Conservation (phyloP, 1,140 invertebrate species). For the Ooceraea biroi region DNA sequence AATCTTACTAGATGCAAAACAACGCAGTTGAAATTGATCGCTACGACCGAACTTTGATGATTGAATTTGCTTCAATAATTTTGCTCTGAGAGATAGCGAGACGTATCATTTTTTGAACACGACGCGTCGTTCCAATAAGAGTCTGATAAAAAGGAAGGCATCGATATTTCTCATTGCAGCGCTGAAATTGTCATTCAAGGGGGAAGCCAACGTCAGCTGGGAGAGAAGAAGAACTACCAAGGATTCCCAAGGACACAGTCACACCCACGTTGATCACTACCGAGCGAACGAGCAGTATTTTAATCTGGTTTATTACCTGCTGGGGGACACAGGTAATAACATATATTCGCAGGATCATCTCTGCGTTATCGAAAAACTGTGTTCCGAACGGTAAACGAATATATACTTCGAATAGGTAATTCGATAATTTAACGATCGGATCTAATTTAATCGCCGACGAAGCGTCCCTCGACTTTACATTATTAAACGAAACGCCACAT, state of each 20-base stretch:
- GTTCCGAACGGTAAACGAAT: too few relatives aligned
- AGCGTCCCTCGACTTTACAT: too few relatives aligned
- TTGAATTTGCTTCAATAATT: too few relatives aligned
- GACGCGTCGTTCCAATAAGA: background rate
- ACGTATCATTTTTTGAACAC: background rate
- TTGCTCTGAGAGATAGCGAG: too few relatives aligned
- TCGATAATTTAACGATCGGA: too few relatives aligned
- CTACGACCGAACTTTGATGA: too few relatives aligned
- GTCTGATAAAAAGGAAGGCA: background rate
- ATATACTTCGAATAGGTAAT: too few relatives aligned
- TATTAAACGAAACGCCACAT: background rate
- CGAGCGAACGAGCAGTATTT: slow-evolving; percentile 66
- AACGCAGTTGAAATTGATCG: too few relatives aligned
- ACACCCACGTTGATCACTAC: slow-evolving; percentile 21
- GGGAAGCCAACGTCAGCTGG: slow-evolving; percentile 65
- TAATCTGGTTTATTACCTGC: slow-evolving; percentile 12
- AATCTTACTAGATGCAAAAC: too few relatives aligned
- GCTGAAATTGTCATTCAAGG: slow-evolving; percentile 5
- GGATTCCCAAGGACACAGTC: slow-evolving; percentile 18
- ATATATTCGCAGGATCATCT: background rate
- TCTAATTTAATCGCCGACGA: too few relatives aligned
- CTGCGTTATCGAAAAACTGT: background rate
- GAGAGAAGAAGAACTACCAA: background rate
- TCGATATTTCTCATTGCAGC: slow-evolving; percentile 42
- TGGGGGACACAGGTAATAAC: slow-evolving; percentile 8